Evolutionary conservation across 2,888 invertebrate species (phyloP).

Genomic region (Platynereis dumerilii): DNA sequence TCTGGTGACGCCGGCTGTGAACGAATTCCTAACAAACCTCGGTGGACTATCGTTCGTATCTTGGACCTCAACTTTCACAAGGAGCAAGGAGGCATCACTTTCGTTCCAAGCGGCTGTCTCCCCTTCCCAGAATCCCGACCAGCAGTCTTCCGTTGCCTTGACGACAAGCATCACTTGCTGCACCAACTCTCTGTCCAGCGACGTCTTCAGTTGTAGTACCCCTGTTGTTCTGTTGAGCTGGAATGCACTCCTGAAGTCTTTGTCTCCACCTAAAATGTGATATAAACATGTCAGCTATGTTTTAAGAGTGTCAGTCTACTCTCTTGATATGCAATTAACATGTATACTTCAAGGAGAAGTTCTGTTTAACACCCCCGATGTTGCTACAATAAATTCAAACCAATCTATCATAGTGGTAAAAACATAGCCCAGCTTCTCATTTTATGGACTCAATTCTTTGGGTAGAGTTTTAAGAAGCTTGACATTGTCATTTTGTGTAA

Average conservation of each 20-base stretch:
- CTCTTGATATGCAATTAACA: too few relatives aligned
- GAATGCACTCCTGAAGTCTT: slow-evolving; percentile 41
- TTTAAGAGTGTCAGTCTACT: too few relatives aligned
- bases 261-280: slow-evolving; percentile 40
- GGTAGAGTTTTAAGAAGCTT: too few relatives aligned
- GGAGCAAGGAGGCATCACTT: slow-evolving; percentile 41
- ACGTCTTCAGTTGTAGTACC: slow-evolving; percentile 42
- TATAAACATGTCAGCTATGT: too few relatives aligned
- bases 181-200: slow-evolving; percentile 48
- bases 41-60: slow-evolving; percentile 95
- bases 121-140: slow-evolving; percentile 23
- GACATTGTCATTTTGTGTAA: too few relatives aligned
- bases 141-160: slow-evolving; percentile 48
- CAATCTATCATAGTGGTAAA: too few relatives aligned
- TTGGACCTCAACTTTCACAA: slow-evolving; percentile 67
- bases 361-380: too few relatives aligned
- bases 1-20: slow-evolving; percentile 93
- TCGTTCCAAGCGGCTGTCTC: slow-evolving; percentile 33
- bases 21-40: slow-evolving; percentile 73
- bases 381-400: too few relatives aligned
- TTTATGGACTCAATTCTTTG: too few relatives aligned
- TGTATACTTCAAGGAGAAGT: too few relatives aligned
- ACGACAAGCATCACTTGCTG: slow-evolving; percentile 34
- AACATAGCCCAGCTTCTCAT: too few relatives aligned
- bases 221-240: slow-evolving; percentile 45